A percentile compares a stretch with the other conserved stretches of the same genome.
These are phyloP conservation scores for Delia radicum DNA, from an alignment of 1,140 invertebrate genomes.

Conservation along the genomic window DNA sequence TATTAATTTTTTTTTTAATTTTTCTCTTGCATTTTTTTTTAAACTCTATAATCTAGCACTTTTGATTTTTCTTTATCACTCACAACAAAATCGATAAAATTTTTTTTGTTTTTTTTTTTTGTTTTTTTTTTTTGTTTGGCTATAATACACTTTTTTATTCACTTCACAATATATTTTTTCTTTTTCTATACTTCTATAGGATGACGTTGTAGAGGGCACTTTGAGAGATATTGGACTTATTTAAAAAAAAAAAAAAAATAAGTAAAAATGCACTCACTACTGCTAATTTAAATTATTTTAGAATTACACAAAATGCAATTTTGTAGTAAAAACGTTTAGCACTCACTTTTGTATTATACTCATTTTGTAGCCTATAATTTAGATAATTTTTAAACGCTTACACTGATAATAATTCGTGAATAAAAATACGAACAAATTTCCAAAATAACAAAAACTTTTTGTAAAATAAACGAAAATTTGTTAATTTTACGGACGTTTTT, in stretches of 20 bases:
- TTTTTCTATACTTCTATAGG: constrained; percentile 57
- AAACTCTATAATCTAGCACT: neutral
- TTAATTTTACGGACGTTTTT: too few relatives aligned
- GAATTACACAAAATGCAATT: neutral
- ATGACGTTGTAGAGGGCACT: constrained; percentile 80
- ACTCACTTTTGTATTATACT: too few relatives aligned
- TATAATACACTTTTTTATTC: neutral
- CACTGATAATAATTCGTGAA: too few relatives aligned
- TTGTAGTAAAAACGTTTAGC: neutral
- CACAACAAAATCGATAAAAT: neutral
- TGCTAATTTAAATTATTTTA: neutral
- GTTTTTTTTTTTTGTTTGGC: neutral
- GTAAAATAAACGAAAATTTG: too few relatives aligned
- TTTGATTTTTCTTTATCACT: neutral
- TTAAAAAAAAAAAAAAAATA: constrained; percentile 53
- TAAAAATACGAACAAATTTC: too few relatives aligned
- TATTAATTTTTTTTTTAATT: neutral
- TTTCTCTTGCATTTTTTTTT: neutral
- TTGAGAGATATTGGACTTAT: constrained; percentile 80
- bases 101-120: neutral
- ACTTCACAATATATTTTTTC: neutral
- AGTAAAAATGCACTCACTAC: neutral
- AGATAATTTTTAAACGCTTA: too few relatives aligned
- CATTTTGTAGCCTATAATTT: too few relatives aligned
- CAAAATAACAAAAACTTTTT: too few relatives aligned